These are phyloP conservation scores for Terrapene triunguis DNA, from an alignment of 2,113 vertebrate genomes.

Conservation along the genomic window DNA sequence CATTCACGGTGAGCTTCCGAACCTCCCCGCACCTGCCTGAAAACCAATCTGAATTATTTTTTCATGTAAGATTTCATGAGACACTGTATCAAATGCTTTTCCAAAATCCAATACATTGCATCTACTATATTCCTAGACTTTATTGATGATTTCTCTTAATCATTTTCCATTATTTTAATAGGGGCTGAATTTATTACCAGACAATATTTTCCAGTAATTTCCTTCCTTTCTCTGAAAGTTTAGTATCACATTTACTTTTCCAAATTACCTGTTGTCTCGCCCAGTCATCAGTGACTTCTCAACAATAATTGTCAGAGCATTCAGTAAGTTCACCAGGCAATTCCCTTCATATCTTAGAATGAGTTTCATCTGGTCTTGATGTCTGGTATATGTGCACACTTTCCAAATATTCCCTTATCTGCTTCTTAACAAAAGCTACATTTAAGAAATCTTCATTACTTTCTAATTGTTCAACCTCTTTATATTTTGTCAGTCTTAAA, in stretches of 20 bases:
- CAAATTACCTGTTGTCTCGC: neutral
- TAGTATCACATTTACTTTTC: neutral
- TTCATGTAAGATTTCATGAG: neutral
- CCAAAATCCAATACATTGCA: neutral
- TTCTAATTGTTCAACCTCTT: neutral
- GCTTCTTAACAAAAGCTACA: neutral
- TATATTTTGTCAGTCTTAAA: neutral
- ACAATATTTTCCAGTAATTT: neutral
- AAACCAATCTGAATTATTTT: conserved; percentile 24
- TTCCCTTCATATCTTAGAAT: neutral
- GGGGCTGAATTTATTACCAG: neutral
- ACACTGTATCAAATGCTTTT: neutral
- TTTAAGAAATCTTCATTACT: neutral
- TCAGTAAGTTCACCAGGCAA: neutral
- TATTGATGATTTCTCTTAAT: neutral
- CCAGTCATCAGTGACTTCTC: neutral
- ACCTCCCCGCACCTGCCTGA: accelerated
- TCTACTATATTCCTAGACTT: neutral
- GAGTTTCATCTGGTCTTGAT: neutral
- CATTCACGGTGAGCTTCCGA: neutral
- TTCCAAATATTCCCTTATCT: neutral
- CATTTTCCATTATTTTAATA: neutral
- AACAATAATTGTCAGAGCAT: neutral
- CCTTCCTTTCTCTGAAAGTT: neutral
- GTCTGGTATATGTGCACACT: neutral